Evolutionary conservation across 2,113 vertebrate species (phyloP).

Genomic region (Malurus cyaneus): DNA sequence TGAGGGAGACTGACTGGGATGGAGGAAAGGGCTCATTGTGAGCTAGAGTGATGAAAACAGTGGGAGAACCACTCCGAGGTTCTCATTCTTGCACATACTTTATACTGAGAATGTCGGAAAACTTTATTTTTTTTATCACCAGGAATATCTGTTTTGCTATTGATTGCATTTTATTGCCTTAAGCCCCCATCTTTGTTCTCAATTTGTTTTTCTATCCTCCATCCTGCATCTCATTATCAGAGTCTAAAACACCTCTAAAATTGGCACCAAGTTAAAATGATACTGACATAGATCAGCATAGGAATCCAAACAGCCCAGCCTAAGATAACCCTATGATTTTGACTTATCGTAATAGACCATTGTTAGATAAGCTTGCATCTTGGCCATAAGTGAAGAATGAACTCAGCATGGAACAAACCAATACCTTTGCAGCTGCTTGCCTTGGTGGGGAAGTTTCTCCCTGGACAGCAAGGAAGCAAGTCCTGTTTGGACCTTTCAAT

Average conservation of each 20-base stretch:
- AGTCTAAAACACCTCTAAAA: neutral
- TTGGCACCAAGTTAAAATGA: neutral
- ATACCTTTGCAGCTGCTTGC: neutral
- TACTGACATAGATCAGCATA: neutral
- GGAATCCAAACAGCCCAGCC: neutral
- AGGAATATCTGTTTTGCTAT: neutral
- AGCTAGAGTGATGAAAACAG: slow-evolving; percentile 44
- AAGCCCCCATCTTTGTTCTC: neutral
- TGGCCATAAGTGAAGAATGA: neutral
- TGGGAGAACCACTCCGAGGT: slow-evolving; percentile 18
- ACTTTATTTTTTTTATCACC: neutral
- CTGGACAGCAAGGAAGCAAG: neutral
- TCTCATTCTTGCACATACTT: neutral
- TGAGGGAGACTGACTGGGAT: slow-evolving; percentile 24
- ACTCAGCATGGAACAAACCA: neutral
- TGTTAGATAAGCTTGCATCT: neutral
- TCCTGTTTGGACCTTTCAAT: neutral
- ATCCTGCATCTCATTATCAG: neutral
- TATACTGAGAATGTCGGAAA: neutral
- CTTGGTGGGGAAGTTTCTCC: neutral
- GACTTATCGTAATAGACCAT: neutral
- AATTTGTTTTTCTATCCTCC: neutral
- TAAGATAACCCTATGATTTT: neutral
- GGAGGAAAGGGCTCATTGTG: neutral
- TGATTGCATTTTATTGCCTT: neutral